Conservation (phyloP, 2,113 vertebrate genomes). For the Ailurus styani region DNA sequence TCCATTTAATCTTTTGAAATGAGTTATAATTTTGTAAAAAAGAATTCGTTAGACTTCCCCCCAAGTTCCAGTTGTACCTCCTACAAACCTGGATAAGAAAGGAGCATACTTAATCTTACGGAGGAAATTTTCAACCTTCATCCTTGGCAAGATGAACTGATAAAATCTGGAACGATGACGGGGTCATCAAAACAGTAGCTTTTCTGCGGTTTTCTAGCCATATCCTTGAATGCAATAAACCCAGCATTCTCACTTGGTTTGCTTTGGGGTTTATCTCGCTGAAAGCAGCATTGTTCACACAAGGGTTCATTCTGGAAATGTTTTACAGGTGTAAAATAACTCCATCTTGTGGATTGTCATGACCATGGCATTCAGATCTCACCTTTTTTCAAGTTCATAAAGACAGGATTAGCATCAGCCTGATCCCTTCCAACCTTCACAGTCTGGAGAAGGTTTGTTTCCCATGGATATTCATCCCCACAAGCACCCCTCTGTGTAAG, state of each 20-base stretch:
- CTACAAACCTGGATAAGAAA: background rate
- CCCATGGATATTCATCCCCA: background rate
- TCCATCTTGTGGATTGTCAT: slow-evolving; percentile 28
- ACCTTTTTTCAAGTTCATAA: background rate
- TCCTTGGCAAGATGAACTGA: background rate
- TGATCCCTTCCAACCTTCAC: background rate
- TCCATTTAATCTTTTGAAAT: background rate
- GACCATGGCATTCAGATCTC: slow-evolving; percentile 20
- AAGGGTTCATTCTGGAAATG: background rate
- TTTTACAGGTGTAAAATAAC: slow-evolving; percentile 21
- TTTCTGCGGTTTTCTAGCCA: background rate
- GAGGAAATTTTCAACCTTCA: background rate
- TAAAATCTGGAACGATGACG: background rate
- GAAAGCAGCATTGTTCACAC: background rate
- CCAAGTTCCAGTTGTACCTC: background rate
- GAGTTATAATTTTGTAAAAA: background rate
- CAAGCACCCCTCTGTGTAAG: background rate
- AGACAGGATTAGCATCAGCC: background rate
- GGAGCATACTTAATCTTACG: background rate
- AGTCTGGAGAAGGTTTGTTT: background rate
- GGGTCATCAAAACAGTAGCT: background rate
- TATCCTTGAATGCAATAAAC: background rate
- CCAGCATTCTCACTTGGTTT: background rate
- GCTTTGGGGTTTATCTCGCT: background rate
- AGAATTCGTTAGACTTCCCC: background rate